phyloP scores from a whole-genome alignment of 2,888 invertebrate species.

The Scotopteryx bipunctaria region DNA sequence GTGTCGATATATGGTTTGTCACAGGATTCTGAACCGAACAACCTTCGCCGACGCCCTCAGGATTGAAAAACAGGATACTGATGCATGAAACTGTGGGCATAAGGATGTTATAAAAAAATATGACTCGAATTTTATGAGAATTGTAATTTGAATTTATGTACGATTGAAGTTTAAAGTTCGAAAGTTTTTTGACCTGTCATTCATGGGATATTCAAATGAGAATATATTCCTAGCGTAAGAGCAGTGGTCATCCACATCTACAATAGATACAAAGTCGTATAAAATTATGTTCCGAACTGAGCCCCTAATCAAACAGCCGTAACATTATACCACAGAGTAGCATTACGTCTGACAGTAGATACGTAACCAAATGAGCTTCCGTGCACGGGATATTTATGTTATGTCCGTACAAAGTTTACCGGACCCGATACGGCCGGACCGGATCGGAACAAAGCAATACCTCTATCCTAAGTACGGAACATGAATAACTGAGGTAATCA shows the following conservation, averaged over 20 bases:
- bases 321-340: slow-evolving; percentile 34
- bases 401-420: slow-evolving; percentile 28
- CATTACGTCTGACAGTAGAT: slow-evolving; percentile 36
- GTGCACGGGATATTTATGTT: slow-evolving; percentile 38
- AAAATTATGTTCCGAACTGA: slow-evolving; percentile 18
- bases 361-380: slow-evolving; percentile 40
- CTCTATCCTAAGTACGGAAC: neutral
- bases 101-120: too few relatives aligned
- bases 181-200: too few relatives aligned
- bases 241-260: slow-evolving; percentile 3
- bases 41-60: too few relatives aligned
- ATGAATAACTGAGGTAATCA: neutral
- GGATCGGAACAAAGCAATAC: slow-evolving; percentile 16
- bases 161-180: too few relatives aligned
- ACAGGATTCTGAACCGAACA: too few relatives aligned
- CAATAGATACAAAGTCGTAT: slow-evolving; percentile 6
- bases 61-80: too few relatives aligned
- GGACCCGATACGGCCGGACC: slow-evolving; percentile 15
- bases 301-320: slow-evolving; percentile 34
- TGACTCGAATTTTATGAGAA: too few relatives aligned
- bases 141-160: too few relatives aligned
- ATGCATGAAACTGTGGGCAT: too few relatives aligned
- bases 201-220: too few relatives aligned
- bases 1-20: too few relatives aligned
- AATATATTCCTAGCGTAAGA: neutral